Percentiles rank a stretch among this genome's conserved stretches.
Evolutionary conservation across 1,140 invertebrate species (phyloP).

Genomic region (Harpegnathos saltator): DNA sequence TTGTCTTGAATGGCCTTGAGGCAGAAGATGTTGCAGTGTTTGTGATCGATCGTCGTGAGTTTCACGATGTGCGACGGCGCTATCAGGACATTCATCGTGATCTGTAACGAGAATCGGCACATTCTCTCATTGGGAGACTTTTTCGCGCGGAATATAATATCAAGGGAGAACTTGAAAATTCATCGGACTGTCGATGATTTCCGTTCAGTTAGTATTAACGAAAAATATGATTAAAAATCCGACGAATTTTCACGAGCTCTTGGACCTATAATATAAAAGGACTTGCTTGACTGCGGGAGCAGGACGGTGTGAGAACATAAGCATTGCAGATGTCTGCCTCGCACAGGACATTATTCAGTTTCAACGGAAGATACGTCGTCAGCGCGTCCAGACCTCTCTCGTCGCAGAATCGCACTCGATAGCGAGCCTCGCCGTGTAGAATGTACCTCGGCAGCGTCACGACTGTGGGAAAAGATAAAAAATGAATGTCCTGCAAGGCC

Average conservation of each 20-base stretch:
- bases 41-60: slow-evolving; percentile 72
- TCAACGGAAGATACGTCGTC: slow-evolving; percentile 37
- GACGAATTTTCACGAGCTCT: too few relatives aligned
- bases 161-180: too few relatives aligned
- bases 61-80: slow-evolving; percentile 75
- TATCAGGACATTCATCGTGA: slow-evolving; percentile 74
- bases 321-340: slow-evolving; percentile 40
- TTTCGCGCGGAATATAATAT: not conserved
- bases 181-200: too few relatives aligned
- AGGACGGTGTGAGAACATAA: slow-evolving; percentile 35
- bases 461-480: too few relatives aligned
- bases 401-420: slow-evolving; percentile 33
- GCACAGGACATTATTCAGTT: slow-evolving; percentile 37
- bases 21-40: slow-evolving; percentile 76
- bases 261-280: not conserved
- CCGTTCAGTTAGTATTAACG: too few relatives aligned
- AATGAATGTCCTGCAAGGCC: too few relatives aligned
- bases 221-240: too few relatives aligned
- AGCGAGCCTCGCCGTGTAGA: slow-evolving; percentile 29
- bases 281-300: slow-evolving; percentile 33
- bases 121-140: not conserved
- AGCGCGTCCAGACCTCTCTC: slow-evolving; percentile 26
- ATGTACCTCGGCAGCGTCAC: slow-evolving; percentile 41
- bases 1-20: slow-evolving; percentile 80
- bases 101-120: not conserved